Percentiles rank a stretch among this genome's conserved stretches.
Conservation (phyloP, 2,797 vertebrate species). For the Acanthurus lineatus region DNA sequence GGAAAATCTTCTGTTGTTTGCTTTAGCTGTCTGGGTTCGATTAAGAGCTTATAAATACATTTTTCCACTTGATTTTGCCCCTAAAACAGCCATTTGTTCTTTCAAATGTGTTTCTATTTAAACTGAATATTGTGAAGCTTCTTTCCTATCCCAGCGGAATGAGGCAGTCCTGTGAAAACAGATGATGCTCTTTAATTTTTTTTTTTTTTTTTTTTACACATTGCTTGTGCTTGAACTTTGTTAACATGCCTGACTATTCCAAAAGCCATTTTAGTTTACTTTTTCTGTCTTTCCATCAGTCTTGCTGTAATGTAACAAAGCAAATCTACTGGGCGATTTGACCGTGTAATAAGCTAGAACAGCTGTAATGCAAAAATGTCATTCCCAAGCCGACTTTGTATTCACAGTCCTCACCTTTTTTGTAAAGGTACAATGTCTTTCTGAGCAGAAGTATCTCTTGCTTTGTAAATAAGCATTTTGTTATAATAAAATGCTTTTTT, state of each 20-base stretch:
- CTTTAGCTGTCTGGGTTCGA: constrained; percentile 2
- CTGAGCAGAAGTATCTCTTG: constrained; percentile 63
- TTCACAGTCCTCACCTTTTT: constrained; percentile 58
- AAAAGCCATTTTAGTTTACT: constrained; percentile 42
- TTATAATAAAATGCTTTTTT: constrained; percentile 88
- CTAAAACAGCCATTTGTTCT: not conserved
- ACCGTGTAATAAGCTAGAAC: constrained; percentile 51
- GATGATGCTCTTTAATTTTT: constrained; percentile 25
- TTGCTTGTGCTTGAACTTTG: constrained; percentile 20
- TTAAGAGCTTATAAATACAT: not conserved
- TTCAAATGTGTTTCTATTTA: constrained; percentile 42
- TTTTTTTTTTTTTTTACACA: constrained; percentile 26
- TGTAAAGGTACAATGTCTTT: constrained; percentile 74
- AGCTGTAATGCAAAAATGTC: constrained; percentile 47
- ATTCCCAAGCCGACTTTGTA: constrained; percentile 60
- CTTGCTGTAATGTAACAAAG: constrained; percentile 27
- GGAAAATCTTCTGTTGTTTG: constrained; percentile 11
- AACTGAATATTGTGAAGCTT: constrained; percentile 29
- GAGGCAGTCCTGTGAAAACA: constrained; percentile 52
- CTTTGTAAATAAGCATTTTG: constrained; percentile 88
- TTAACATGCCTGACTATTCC: constrained; percentile 15
- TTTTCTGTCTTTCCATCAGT: constrained; percentile 18
- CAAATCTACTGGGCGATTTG: constrained; percentile 22
- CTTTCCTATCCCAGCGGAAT: constrained; percentile 41
- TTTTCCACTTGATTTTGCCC: constrained; percentile 2